Evolutionary conservation across 2,797 vertebrate genomes (phyloP).

Genomic region (Psittacula derbiana): DNA sequence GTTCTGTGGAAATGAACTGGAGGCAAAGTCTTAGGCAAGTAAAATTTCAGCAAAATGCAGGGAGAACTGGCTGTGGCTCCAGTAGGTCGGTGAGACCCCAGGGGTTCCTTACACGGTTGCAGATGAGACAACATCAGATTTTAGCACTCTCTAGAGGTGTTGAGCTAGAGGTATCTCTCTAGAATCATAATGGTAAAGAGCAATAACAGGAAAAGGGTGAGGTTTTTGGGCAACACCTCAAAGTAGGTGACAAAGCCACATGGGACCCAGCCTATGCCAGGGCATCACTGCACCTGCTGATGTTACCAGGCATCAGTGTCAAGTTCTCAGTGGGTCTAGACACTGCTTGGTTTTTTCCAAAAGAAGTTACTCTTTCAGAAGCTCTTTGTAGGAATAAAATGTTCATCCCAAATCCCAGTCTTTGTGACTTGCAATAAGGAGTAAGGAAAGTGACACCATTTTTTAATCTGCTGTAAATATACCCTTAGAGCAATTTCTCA

Average conservation of each 20-base stretch:
- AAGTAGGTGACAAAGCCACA: neutral
- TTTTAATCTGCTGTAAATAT: neutral
- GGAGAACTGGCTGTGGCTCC: neutral
- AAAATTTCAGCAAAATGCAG: rapidly evolving
- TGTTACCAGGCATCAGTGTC: neutral
- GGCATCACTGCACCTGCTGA: rapidly evolving
- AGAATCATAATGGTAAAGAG: neutral
- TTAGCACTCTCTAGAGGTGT: neutral
- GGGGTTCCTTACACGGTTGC: neutral
- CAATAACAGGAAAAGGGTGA: neutral
- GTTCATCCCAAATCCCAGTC: neutral
- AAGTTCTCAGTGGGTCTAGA: neutral
- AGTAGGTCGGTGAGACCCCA: neutral
- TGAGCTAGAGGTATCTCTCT: neutral
- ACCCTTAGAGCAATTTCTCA: neutral
- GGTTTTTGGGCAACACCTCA: neutral
- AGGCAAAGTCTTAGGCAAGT: rapidly evolving
- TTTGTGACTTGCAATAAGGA: neutral
- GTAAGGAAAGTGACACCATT: neutral
- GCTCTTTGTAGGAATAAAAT: neutral
- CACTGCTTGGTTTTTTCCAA: neutral
- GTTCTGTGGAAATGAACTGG: neutral
- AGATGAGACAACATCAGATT: neutral
- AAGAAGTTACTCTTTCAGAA: neutral
- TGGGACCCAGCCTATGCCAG: rapidly evolving